Evolutionary conservation across 2,113 vertebrate species (phyloP), one percentile per base, ranked within the genome.

Genomic region (Paedocypris sp.): DNA sequence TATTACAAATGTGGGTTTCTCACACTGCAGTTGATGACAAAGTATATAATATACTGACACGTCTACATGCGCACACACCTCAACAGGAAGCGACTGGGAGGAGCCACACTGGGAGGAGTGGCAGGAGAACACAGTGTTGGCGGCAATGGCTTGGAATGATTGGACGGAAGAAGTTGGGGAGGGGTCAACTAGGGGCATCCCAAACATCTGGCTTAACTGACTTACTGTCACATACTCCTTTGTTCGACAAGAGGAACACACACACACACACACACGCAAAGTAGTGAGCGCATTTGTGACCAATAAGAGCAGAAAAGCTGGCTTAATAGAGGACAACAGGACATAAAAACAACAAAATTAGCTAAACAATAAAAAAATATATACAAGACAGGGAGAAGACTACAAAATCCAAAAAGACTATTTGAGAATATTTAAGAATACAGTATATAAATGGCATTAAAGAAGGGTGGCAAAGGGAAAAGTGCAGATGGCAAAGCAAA

Each of bases 221-320:
- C 89, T 90, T 77, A 92, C 61, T 2, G 89, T 94, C 84, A 93
- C 76, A 23, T 92, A 94, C 76, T 97, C 86, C 83, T 85, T 87
- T 62, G 64, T 59, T 54, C 52, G 39, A 16, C 32, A 41, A 28
- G 32, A 51, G 5, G 31, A 25, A n/a, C 13, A n/a, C 32, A 31
- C 16, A 64, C 26, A 42, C 19, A 32, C 19, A 52, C 32, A 56
- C 56, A 57, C 22, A 60, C 8, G 47, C 20, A 43, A 61, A 35
- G 43, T n/a, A 53, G 35, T 38, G 46, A 69, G 20, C 16, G 47
- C 12, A 26, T 25, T 45, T 45, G 33, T 20, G 47, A 26, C 29
- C 25, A 15, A 59, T 25, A 60, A 42, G 64, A 66, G 29, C 38
- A 71, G 20, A 47, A n/a, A 65, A 42, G 35, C 52, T 39, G 35